Conservation (phyloP, 1,140 invertebrate genomes). For the Branchinecta lindahli region DNA sequence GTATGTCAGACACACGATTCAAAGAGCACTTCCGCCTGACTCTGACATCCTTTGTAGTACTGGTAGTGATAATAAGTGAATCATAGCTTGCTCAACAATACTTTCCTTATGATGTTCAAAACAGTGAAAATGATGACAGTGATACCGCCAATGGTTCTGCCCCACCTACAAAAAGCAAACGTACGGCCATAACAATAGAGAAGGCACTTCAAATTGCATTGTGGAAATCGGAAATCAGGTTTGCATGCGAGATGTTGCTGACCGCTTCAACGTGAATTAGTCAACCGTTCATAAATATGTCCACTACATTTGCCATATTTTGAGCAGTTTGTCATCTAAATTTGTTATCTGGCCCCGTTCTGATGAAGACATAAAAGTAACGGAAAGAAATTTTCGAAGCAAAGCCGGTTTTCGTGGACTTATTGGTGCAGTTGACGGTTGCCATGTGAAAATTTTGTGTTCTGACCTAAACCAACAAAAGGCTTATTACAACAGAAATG, state of each 20-base stretch:
- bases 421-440: background rate
- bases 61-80: too few species aligned
- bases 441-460: background rate
- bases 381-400: background rate
- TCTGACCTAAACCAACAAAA: background rate
- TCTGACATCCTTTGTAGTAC: too few species aligned
- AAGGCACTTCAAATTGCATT: background rate
- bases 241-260: background rate
- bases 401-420: background rate
- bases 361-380: background rate
- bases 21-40: too few species aligned
- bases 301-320: background rate
- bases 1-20: too few species aligned
- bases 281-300: background rate
- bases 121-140: too few species aligned
- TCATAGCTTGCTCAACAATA: too few species aligned
- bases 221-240: background rate
- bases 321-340: background rate
- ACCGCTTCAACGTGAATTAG: background rate
- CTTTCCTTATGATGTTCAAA: too few species aligned
- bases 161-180: too few species aligned
- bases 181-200: too few species aligned
- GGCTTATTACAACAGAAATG: background rate
- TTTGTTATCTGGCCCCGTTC: background rate
- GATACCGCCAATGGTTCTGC: too few species aligned